Evolutionary conservation across 2,797 vertebrate genomes (phyloP).

Genomic region (Myotis daubentonii): DNA sequence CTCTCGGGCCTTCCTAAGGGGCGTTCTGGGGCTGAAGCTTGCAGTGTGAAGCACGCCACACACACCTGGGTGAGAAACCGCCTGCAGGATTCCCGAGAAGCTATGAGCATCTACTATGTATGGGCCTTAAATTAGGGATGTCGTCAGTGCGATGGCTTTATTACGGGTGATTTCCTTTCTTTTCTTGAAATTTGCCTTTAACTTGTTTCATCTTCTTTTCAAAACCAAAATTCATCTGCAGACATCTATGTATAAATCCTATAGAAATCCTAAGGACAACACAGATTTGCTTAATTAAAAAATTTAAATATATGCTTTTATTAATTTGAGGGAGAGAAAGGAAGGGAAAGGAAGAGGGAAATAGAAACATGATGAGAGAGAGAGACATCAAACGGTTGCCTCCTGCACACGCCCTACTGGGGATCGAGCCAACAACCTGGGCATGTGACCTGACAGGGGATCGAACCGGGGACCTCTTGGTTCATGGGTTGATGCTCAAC

Average conservation of each 20-base stretch:
- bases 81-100: neutral
- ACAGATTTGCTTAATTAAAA: neutral
- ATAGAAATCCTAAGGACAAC: neutral
- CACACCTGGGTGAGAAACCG: neutral
- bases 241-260: neutral
- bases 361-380: too few relatives aligned
- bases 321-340: too few relatives aligned
- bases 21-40: neutral
- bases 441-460: too few relatives aligned
- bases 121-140: neutral
- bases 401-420: too few relatives aligned
- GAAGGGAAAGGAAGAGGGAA: too few relatives aligned
- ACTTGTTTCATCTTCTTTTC: neutral
- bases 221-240: neutral
- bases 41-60: too few relatives aligned
- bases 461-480: too few relatives aligned
- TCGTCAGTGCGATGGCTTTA: neutral
- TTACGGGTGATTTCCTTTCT: neutral
- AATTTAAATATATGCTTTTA: too few relatives aligned
- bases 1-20: neutral
- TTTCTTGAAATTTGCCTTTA: neutral
- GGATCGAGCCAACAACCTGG: too few relatives aligned
- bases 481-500: too few relatives aligned
- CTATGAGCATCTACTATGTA: neutral
- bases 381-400: too few relatives aligned